Percentiles rank a stretch among this genome's conserved stretches.
These are phyloP conservation scores for Adoxophyes honmai DNA, from an alignment of 1,140 invertebrate species.

Conservation along the genomic window DNA sequence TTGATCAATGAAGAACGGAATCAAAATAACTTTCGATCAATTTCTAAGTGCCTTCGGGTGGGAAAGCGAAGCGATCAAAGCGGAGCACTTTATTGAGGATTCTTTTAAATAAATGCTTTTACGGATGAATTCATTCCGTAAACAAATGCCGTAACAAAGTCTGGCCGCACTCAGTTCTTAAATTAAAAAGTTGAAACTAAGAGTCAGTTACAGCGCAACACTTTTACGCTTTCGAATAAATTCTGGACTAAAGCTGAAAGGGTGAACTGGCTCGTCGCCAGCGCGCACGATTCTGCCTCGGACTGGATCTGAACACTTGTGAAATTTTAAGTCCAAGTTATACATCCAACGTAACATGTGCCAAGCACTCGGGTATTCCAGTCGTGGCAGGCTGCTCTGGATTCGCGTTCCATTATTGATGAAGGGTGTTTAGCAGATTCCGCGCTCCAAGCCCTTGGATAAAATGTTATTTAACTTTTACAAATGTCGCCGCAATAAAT, in stretches of 20 bases:
- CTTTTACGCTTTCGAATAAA: not conserved
- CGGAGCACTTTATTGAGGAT: too few species aligned
- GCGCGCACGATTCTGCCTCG: not conserved
- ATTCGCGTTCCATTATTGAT: conserved; percentile 1
- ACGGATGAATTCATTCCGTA: too few species aligned
- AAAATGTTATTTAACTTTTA: conserved; percentile 13
- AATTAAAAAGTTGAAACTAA: too few species aligned
- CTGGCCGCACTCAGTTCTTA: too few species aligned
- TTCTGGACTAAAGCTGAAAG: not conserved
- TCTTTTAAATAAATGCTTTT: too few species aligned
- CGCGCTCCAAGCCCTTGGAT: not conserved
- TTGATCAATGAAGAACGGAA: too few species aligned
- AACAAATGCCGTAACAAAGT: too few species aligned
- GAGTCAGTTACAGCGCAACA: not conserved
- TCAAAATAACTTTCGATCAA: too few species aligned
- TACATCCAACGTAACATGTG: conserved; percentile 11
- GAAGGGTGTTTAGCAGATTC: conserved; percentile 14
- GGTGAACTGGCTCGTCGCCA: conserved; percentile 4
- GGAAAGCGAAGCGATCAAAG: too few species aligned
- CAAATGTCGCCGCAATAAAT: conserved; percentile 6
- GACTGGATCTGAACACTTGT: conserved; percentile 5
- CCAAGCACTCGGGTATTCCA: not conserved
- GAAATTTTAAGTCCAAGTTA: conserved; percentile 11
- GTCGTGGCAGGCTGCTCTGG: not conserved
- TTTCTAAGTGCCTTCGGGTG: too few species aligned